These are phyloP conservation scores for Notospermus geniculatus DNA, from an alignment of 1,140 invertebrate genomes.

Conservation along the genomic window DNA sequence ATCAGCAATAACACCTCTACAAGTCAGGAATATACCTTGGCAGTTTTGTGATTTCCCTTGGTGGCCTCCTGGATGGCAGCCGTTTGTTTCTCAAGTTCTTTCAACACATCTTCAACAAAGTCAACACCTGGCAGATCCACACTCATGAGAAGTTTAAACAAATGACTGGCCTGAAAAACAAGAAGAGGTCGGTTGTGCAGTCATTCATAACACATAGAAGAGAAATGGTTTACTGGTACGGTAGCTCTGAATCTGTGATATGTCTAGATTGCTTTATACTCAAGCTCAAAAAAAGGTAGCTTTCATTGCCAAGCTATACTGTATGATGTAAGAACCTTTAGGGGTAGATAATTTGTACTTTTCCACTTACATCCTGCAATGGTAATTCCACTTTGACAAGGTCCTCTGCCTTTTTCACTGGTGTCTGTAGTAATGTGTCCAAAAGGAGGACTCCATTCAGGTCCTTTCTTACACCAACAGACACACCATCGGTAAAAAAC, in stretches of 20 bases:
- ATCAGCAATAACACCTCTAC: too few species aligned
- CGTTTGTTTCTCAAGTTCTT: conserved; percentile 75
- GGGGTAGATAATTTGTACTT: too few species aligned
- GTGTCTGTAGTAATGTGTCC: conserved; percentile 81
- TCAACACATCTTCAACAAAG: conserved; percentile 71
- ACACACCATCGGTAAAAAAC: conserved; percentile 75
- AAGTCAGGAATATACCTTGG: too few species aligned
- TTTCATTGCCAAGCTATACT: too few species aligned
- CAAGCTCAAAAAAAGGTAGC: too few species aligned
- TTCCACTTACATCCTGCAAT: conserved; percentile 70
- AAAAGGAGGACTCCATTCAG: conserved; percentile 85
- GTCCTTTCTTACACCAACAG: conserved; percentile 79
- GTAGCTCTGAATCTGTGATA: too few species aligned
- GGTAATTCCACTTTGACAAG: conserved; percentile 78
- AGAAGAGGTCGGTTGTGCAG: neutral
- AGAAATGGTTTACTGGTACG: too few species aligned
- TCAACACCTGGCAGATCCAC: conserved; percentile 72
- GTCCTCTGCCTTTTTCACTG: conserved; percentile 68
- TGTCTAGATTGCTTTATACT: too few species aligned
- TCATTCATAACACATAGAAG: too few species aligned
- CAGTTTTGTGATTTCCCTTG: conserved; percentile 75
- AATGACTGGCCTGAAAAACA: conserved; percentile 68
- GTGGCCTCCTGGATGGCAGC: conserved; percentile 66
- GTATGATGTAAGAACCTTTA: too few species aligned
- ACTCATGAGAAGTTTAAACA: conserved; percentile 74